Evolutionary conservation across 2,113 vertebrate genomes (phyloP).

Genomic region (pig (Sus scrofa)): T2T-Sscrofa CM000829.6:48029501-48030000

Average conservation of each 20-base stretch:
- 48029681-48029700: neutral
- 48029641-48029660: neutral
- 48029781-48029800: neutral
- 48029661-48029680: neutral
- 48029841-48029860: neutral
- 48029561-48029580: neutral
- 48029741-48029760: neutral
- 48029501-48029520: neutral
- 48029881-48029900: neutral
- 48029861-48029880: neutral
- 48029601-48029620: neutral
- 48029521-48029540: neutral
- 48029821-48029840: neutral
- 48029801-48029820: neutral
- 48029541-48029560: neutral
- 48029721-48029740: neutral
- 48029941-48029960: neutral
- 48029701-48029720: neutral
- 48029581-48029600: neutral
- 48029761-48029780: neutral
- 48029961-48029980: neutral
- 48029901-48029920: neutral
- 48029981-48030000: neutral
- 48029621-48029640: neutral
- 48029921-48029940: neutral